Conservation (phyloP, 2,888 invertebrate genomes). For the Cataglyphis livida region DNA sequence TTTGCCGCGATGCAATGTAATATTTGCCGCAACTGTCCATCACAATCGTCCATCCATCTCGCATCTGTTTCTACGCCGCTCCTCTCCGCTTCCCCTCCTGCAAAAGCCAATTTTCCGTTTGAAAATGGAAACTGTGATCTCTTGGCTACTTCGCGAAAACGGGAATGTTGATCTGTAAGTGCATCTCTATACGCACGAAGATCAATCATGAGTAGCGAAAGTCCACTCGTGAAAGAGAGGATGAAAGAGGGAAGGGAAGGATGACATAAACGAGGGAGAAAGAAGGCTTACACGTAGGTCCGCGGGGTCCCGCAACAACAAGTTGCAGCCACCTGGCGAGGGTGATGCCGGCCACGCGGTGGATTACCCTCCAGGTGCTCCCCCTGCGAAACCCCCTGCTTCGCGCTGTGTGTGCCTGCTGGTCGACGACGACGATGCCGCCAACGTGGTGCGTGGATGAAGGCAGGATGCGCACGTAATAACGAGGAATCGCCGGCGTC, state of each 20-base stretch:
- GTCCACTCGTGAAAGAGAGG: slow-evolving; percentile 17
- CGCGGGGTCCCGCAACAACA: slow-evolving; percentile 79
- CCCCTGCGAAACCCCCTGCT: slow-evolving; percentile 36
- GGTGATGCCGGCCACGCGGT: slow-evolving; percentile 78
- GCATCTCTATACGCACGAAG: background rate
- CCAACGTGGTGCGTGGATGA: slow-evolving; percentile 13
- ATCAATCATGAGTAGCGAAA: slow-evolving; percentile 23
- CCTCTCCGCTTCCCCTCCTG: background rate
- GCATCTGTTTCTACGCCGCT: slow-evolving; percentile 25
- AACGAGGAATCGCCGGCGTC: slow-evolving; percentile 43
- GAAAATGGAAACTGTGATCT: background rate
- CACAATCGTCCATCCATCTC: slow-evolving; percentile 16
- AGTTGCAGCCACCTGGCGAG: slow-evolving; percentile 83
- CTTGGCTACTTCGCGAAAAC: slow-evolving; percentile 8
- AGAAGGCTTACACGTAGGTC: slow-evolving; percentile 65
- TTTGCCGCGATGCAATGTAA: background rate
- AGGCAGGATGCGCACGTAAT: slow-evolving; percentile 4
- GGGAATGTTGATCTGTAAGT: slow-evolving; percentile 21
- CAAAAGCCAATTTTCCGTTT: slow-evolving; percentile 21
- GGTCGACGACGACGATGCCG: slow-evolving; percentile 46
- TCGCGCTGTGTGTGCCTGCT: slow-evolving; percentile 64
- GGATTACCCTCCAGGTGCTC: slow-evolving; percentile 80
- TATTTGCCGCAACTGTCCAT: background rate
- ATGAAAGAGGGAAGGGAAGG: slow-evolving; percentile 12
- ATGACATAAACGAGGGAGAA: slow-evolving; percentile 53